Base-by-base conservation (phyloP, 2,797 vertebrate genomes). In the Acrossocheilus fasciatus region DNA sequence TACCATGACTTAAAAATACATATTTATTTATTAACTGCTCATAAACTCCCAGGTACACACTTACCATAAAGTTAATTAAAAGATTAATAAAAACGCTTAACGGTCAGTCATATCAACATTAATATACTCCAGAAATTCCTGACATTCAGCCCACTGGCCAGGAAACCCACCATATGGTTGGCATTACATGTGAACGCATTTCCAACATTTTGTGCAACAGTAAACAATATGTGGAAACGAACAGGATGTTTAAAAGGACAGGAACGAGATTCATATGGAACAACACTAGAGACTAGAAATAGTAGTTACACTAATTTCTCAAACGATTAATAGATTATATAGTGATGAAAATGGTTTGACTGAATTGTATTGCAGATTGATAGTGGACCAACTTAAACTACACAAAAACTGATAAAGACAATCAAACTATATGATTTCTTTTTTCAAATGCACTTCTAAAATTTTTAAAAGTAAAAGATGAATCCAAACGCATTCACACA, bases 181-280 rank as follows among this genome's bases (percentile, higher is more conserved):
- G 92, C 89, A 89, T 93, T 92, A 91, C 26, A 90, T 83, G 4
- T 70, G 77, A 86, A 90, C 43, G 2, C 36, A 92, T 92, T 92
- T 91, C 93, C 92, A 89, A 1, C 86, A 92, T 93, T 80, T 47
- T 80, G 77, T 34, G 59, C 10, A 92, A 79, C 18, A 15, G 57
- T 68, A 76, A 85, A 81, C 81, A 78, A 93, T 90, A 92, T 91
- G 87, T 93, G 91, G 92, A 93, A 92, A 91, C 86, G 93, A 93
- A 93, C 92, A 91, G 77, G 85, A 92, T 91, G 93, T 30, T 80
- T 64, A 30, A 76, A 76, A 23, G 52, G 30, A 54, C 7, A 17
- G 34, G 52, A 59, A n/a, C 0, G n/a, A 11, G 57, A 43, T 64
- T 79, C 2, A 10, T 43, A 59, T 59, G 8, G 54, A 79, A 79